phyloP scores from a whole-genome alignment of 2,888 invertebrate genomes.

The Atethmia centrago region DNA sequence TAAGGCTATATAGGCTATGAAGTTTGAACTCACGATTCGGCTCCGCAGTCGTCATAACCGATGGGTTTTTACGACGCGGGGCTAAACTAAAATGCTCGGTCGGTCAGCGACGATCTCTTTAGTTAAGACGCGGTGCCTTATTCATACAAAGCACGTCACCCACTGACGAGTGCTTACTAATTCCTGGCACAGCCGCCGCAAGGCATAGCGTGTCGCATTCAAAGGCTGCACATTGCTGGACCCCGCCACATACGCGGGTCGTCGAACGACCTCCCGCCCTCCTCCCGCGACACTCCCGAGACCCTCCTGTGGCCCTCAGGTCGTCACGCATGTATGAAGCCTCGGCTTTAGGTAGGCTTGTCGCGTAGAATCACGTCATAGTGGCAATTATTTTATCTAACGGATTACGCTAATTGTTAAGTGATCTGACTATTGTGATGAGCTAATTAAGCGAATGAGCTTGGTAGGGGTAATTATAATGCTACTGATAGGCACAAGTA shows the following conservation, averaged over 20 bases:
- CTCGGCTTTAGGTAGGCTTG: conserved; percentile 25
- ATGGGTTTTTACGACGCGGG: background rate
- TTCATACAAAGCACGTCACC: conserved; percentile 27
- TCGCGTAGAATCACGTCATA: conserved; percentile 17
- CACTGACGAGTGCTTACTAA: conserved; percentile 22
- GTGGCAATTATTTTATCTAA: background rate
- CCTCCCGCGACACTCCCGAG: conserved; percentile 35
- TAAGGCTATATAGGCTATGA: background rate
- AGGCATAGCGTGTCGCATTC: conserved; percentile 27
- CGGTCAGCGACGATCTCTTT: background rate
- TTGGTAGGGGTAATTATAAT: background rate
- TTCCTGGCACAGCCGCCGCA: conserved; percentile 24
- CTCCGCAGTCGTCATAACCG: background rate
- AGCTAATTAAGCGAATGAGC: background rate
- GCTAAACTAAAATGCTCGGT: background rate
- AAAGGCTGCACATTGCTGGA: conserved; percentile 33
- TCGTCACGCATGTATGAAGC: conserved; percentile 36
- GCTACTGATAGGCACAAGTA: too few species aligned
- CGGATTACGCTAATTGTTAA: background rate
- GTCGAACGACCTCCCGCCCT: conserved; percentile 69
- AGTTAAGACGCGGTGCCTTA: background rate
- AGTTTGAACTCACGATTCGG: background rate
- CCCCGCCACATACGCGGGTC: conserved; percentile 65
- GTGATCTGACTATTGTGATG: background rate
- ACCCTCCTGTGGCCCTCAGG: conserved; percentile 23